Evolutionary conservation across 2,888 invertebrate genomes (phyloP), one percentile per base, ranked within the genome.

Genomic region (Polymixis lichenea): DNA sequence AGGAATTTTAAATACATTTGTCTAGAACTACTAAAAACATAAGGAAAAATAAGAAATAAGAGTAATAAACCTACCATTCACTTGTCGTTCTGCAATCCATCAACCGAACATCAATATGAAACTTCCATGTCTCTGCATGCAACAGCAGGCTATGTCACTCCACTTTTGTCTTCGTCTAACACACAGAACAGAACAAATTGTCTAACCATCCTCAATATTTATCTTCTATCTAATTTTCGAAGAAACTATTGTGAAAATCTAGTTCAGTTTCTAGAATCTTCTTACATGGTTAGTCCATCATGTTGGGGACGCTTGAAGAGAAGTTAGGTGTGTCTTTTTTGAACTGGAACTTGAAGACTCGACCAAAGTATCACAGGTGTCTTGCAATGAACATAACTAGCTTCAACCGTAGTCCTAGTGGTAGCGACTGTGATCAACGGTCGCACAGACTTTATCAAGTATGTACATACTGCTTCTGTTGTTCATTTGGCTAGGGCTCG

Each of bases 341-440:
- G 95, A 94, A 97, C 98, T 89, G 93, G 97, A 79, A 96, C 97
- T 92, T 89, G 97, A 92, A 88, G 97, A 81, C 95, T 98, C 90
- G 58, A 92, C 93, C 97, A 97, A 55, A 97, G 98, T 70, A 97
- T 98, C 79, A 97, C 97, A 97, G 87, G 98, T 98, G 0, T 98
- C 97, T 98, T 83, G 98, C 91, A 85, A 98, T 98, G 78, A 98
- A 97, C 65, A 97, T 96, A 79, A 46, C 43, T 46, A 11, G 11
- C 43, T 46, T 46, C 43, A 46, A 46, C 43, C 38, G 5, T 46
- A 46, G 43, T 46, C 13, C 1, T 1, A 3, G 43, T 46, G 43
- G 43, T 11, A 46, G 1, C 43, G 6, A 46, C 43, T 13, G 43
- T 2, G 11, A 46, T 2, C 11, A 2, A 46, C 3, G 43, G 43